Conservation (phyloP, 2,797 vertebrate species). For the Selene dorsalis region DNA sequence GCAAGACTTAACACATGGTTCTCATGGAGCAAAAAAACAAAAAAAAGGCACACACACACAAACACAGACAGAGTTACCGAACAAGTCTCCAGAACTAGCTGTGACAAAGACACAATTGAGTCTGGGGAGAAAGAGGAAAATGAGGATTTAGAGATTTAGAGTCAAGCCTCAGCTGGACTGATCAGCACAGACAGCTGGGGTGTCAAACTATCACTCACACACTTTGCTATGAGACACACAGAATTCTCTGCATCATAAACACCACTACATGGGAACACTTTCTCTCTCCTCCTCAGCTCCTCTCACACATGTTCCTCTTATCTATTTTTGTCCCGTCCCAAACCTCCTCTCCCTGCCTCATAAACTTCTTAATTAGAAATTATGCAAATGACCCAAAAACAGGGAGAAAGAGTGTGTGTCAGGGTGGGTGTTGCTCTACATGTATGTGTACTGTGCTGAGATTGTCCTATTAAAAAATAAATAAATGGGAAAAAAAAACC, state of each 20-base stretch:
- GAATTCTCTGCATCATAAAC: conserved; percentile 25
- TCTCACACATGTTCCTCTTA: conserved; percentile 6
- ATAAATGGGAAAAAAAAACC: conserved; percentile 38
- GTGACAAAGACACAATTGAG: conserved; percentile 87
- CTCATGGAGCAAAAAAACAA: conserved; percentile 17
- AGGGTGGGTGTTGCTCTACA: conserved; percentile 30
- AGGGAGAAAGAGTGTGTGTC: conserved; percentile 17
- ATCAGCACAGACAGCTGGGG: conserved; percentile 44
- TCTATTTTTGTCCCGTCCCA: conserved; percentile 40
- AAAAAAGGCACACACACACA: conserved; percentile 39
- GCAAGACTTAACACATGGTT: conserved; percentile 47
- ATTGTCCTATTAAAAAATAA: conserved; percentile 52
- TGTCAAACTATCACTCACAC: conserved; percentile 49
- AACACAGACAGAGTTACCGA: conserved; percentile 77
- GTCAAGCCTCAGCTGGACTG: conserved; percentile 53
- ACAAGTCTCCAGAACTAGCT: conserved; percentile 85
- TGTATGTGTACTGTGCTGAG: conserved; percentile 29
- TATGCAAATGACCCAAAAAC: conserved; percentile 72
- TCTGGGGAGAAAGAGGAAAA: conserved; percentile 78
- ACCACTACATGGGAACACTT: conserved; percentile 36
- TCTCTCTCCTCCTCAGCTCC: conserved; percentile 28
- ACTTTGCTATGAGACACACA: conserved; percentile 29
- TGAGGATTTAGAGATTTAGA: conserved; percentile 41
- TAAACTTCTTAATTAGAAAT: conserved; percentile 70
- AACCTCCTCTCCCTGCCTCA: conserved; percentile 36